These are phyloP conservation scores for Pachydiplax longipennis DNA, from an alignment of 2,888 invertebrate species.

Conservation along the genomic window DNA sequence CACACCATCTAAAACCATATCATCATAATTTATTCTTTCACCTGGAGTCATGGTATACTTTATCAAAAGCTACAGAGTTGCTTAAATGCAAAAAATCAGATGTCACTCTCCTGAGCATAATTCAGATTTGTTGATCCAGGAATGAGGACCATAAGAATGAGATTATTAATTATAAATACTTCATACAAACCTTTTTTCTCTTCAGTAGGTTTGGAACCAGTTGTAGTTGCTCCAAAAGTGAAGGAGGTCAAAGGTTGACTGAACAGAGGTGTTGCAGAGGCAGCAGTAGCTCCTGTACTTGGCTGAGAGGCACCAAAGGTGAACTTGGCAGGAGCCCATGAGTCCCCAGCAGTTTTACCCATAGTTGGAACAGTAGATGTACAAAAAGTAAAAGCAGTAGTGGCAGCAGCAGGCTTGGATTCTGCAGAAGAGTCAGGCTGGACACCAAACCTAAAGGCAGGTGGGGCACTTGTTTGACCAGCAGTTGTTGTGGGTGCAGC, in stretches of 20 bases:
- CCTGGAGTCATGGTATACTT: no score
- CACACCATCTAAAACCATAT: no score
- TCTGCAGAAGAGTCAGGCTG: conserved; percentile 46
- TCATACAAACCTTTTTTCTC: background rate
- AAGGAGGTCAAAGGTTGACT: background rate
- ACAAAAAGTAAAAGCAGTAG: conserved; percentile 19
- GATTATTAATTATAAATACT: no score
- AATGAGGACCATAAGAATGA: no score
- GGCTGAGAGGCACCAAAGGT: background rate
- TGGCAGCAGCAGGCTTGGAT: conserved; percentile 45
- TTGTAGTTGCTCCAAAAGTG: conserved; percentile 22
- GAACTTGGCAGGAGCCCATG: conserved; percentile 19
- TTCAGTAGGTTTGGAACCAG: background rate
- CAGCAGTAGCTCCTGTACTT: background rate
- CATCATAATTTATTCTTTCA: no score
- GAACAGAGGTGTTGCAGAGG: background rate
- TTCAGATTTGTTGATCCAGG: no score
- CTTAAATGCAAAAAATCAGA: no score
- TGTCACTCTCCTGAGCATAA: no score
- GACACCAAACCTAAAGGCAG: conserved; percentile 53
- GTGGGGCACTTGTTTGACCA: background rate
- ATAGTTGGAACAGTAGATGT: background rate
- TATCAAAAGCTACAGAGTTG: no score
- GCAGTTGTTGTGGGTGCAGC: background rate
- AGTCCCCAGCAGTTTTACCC: background rate